phyloP scores from a whole-genome alignment of 2,113 vertebrate genomes.

The Oriolus oriolus region DNA sequence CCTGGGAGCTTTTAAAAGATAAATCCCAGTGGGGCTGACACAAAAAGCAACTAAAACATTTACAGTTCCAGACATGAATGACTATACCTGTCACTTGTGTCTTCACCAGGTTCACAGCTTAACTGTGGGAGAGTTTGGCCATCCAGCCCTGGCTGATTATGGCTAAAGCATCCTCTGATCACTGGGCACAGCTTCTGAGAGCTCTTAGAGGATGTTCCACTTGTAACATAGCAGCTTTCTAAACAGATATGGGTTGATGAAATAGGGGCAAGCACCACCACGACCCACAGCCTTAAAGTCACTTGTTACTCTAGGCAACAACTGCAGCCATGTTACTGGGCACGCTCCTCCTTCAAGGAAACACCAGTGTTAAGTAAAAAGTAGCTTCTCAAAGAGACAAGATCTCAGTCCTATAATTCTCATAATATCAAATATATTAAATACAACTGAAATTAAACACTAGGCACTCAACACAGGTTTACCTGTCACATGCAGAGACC shows the following conservation, averaged over 20 bases:
- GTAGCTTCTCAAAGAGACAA: not conserved
- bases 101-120: fast-evolving
- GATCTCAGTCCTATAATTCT: not conserved
- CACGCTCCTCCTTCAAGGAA: not conserved
- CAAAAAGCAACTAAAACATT: not conserved
- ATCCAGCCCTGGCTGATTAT: fast-evolving
- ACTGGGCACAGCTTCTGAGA: not conserved
- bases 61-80: not conserved
- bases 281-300: not conserved
- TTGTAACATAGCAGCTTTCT: not conserved
- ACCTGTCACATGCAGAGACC: not conserved
- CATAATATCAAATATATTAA: not conserved
- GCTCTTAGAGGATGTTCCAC: not conserved
- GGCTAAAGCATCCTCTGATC: not conserved
- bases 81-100: not conserved
- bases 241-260: not conserved
- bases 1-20: not conserved
- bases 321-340: fast-evolving
- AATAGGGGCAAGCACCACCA: not conserved
- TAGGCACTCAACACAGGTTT: not conserved
- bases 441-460: not conserved
- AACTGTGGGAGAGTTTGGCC: fast-evolving
- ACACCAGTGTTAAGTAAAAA: not conserved
- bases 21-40: not conserved
- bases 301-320: not conserved